Base-by-base conservation (phyloP, 1,140 invertebrate species). In the Goniozus legneri region DNA sequence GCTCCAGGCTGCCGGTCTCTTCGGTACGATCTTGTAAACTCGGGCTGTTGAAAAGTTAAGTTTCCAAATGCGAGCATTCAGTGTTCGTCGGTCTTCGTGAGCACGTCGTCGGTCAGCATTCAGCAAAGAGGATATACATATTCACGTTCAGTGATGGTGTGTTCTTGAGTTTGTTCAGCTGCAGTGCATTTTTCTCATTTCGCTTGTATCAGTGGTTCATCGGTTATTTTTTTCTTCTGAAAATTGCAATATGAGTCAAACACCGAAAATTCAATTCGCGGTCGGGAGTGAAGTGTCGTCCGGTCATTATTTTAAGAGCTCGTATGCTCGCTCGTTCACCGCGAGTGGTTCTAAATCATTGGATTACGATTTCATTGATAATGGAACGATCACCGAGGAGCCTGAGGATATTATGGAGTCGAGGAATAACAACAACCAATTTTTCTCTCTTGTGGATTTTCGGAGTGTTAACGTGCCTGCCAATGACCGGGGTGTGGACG, bases 301-400 rank as follows among this genome's bases (percentile, higher is more conserved):
- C 3, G 64, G 63, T 8, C 62, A 69, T 35, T 74, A 69, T 42
- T 79, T 77, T 46, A 77, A 79, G 54, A 77, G 75, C 45, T 69
- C 66, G 10, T 79, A 75, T 44, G 77, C 77, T 7, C 64, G 75
- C 14, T 71, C 74, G 0, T 62, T 79, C 42, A 65, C 62, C 8
- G 64, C 54, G 32, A 69, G 56, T 20, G 65, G 71, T 8, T 63
- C 62, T 8, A 75, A 77, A 45, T 76, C 76, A 3, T 50, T 77
- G 37, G 65, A 77, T 62, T 70, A 64, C 51, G 58, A 64, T 12
- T 47, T 64, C 15, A 40, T 64, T n/a, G 63, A 71, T 31, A 59
- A 62, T 24, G 60, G 42, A 2, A 61, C 50, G 8, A 59, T 58
- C 16, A 44, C 32, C 37, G 66, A 62, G 32, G 58, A 65, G 22